Conservation (phyloP, 1,140 invertebrate genomes). For the Drosophila tropicalis region DNA sequence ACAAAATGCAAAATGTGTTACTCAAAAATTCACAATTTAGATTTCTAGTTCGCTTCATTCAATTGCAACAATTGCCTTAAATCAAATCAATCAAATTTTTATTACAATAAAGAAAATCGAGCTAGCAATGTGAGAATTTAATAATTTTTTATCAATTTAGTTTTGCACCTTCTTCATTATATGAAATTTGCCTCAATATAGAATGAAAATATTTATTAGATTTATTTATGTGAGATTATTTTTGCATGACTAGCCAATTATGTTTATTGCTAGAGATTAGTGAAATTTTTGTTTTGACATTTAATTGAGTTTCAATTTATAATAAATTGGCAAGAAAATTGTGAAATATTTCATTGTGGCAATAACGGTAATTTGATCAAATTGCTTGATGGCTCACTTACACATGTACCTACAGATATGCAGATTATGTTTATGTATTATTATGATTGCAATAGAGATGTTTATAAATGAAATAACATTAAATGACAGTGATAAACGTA, state of each 20-base stretch:
- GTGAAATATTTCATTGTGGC: neutral
- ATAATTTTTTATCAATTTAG: neutral
- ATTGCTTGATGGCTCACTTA: neutral
- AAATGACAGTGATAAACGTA: neutral
- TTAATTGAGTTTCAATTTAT: conserved; percentile 7
- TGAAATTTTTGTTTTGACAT: neutral
- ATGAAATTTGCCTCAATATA: neutral
- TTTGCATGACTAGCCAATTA: conserved; percentile 1
- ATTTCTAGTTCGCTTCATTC: too few species aligned
- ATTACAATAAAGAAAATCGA: neutral
- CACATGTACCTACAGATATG: neutral
- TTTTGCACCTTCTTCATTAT: neutral
- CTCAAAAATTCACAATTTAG: too few species aligned
- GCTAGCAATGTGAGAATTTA: neutral
- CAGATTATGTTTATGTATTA: neutral
- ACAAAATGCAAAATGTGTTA: too few species aligned
- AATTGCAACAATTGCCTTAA: neutral
- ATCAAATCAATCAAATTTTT: neutral
- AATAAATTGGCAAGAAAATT: conserved; percentile 5
- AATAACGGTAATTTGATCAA: neutral
- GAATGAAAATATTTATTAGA: neutral
- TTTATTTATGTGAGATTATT: conserved; percentile 2
- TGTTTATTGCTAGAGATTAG: conserved; percentile 8
- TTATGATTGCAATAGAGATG: neutral
- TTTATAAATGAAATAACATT: neutral